phyloP scores from a whole-genome alignment of 2,888 invertebrate genomes.

The Nymphalis polychloros region DNA sequence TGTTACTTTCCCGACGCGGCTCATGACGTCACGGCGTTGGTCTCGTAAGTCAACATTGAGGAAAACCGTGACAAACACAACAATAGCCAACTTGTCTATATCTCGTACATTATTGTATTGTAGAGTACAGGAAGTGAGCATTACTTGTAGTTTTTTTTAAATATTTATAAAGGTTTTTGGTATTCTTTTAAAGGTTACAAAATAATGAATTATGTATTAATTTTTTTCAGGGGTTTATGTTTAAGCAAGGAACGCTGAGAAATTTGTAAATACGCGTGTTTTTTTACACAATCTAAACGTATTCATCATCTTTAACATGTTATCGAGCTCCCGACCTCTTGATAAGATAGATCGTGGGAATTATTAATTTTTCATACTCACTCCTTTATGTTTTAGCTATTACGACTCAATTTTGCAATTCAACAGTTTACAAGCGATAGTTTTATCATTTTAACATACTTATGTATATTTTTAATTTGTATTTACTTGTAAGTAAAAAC shows the following conservation, averaged over 20 bases:
- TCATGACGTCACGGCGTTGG: not conserved
- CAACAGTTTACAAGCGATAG: not conserved
- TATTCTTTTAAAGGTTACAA: too few relatives aligned
- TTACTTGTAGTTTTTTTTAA: too few relatives aligned
- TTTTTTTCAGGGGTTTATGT: too few relatives aligned
- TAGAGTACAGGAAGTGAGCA: too few relatives aligned
- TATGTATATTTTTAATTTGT: conserved; percentile 3
- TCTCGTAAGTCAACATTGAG: conserved; percentile 2
- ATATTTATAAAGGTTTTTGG: too few relatives aligned
- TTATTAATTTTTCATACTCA: conserved; percentile 19
- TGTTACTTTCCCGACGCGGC: conserved; percentile 8
- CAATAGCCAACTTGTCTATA: not conserved
- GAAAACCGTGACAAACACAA: not conserved
- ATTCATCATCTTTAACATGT: not conserved
- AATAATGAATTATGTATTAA: too few relatives aligned
- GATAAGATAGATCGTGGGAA: conserved; percentile 40
- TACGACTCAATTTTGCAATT: conserved; percentile 15
- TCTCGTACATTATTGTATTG: too few relatives aligned
- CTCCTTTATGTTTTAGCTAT: conserved; percentile 13
- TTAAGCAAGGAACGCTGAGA: not conserved
- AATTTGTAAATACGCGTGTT: not conserved
- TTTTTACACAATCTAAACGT: not conserved
- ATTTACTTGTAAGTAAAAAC: not conserved
- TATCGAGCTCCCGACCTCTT: conserved; percentile 27
- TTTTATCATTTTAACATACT: conserved; percentile 9